Percentiles rank a stretch among this genome's conserved stretches.
phyloP scores from a whole-genome alignment of 2,113 vertebrate genomes.

The Talpa occidentalis region DNA sequence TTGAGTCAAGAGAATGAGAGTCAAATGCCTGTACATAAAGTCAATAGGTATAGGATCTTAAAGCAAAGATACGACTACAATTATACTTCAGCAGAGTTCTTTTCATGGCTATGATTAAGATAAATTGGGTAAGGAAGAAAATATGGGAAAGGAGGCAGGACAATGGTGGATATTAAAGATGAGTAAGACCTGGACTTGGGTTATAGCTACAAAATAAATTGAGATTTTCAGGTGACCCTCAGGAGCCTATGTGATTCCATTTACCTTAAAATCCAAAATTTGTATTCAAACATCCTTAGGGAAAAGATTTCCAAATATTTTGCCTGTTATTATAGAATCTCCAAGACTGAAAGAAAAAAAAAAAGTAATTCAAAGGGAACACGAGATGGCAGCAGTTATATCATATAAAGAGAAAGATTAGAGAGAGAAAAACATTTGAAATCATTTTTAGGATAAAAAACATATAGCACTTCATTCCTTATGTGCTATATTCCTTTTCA shows the following conservation, averaged over 20 bases:
- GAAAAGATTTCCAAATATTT: constrained; percentile 68
- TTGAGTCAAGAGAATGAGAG: neutral
- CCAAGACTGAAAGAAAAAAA: constrained; percentile 57
- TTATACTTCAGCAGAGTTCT: neutral
- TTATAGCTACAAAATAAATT: constrained; percentile 4
- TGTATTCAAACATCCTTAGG: constrained; percentile 38
- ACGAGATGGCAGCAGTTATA: constrained; percentile 72
- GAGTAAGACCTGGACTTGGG: constrained; percentile 15
- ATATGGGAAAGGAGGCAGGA: neutral
- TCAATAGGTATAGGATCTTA: neutral
- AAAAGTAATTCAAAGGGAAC: constrained; percentile 74
- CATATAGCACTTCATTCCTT: constrained; percentile 50
- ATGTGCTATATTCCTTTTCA: constrained; percentile 46
- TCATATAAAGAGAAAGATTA: constrained; percentile 45
- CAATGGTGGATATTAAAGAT: neutral
- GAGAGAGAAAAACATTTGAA: constrained; percentile 66
- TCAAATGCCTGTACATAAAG: neutral
- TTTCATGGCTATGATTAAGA: constrained; percentile 27
- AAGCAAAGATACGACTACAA: neutral
- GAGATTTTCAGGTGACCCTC: constrained; percentile 43
- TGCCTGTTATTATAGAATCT: constrained; percentile 76
- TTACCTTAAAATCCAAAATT: constrained; percentile 54
- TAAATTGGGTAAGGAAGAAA: neutral
- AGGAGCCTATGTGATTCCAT: neutral
- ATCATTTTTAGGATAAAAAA: constrained; percentile 70